Base-by-base conservation (phyloP, 1,140 invertebrate genomes). In the Cyrtorhinus lividipennis region DNA sequence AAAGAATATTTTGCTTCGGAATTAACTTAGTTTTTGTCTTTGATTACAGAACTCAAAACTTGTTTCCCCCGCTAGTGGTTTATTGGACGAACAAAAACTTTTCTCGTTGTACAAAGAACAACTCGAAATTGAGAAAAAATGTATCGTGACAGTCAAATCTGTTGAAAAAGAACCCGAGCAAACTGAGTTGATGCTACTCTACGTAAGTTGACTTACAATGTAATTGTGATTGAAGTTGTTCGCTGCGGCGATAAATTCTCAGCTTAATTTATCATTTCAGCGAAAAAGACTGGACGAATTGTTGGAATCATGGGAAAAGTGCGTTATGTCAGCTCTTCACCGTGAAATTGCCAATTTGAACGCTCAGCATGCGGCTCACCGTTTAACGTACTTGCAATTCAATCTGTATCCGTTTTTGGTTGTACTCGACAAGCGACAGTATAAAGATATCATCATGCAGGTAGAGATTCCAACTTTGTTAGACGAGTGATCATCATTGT, bases 401-500 rank as follows among this genome's bases (percentile, higher is more conserved):
- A 80, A 81, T 62, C 67, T 92, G 30, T 81, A 88, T 74, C 84
- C 89, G 0, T 95, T 86, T 72, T 74, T 95, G 12, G 79, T 79
- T 62, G 75, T 83, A 15, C 71, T 92, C 22, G 72, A 81, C 24
- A 75, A 79, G 59, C 73, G 83, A 18, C 76, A 83, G 62, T 88
- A 85, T 70, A 76, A 85, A 1, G 78, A 86, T 63, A 71, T 80
- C 13, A 69, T 81, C 25, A 68, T 76, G 46, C 70, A 74, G 70
- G 77, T 78, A 69, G 61, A 70, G 30, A n/a, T n/a, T n/a, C n/a
- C 24, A 18, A 5, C 22, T 15, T 53, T 24, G 2, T 2, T 24
- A 8, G 2, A 24, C 18, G 10, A 1, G 22, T 22, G 18, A 24
- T 58, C 22, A 15, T 38, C 5, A 15, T 38, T 38, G 30, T 15